These are phyloP conservation scores for Thymelicus acteon DNA, from an alignment of 2,888 invertebrate species.

Conservation along the genomic window DNA sequence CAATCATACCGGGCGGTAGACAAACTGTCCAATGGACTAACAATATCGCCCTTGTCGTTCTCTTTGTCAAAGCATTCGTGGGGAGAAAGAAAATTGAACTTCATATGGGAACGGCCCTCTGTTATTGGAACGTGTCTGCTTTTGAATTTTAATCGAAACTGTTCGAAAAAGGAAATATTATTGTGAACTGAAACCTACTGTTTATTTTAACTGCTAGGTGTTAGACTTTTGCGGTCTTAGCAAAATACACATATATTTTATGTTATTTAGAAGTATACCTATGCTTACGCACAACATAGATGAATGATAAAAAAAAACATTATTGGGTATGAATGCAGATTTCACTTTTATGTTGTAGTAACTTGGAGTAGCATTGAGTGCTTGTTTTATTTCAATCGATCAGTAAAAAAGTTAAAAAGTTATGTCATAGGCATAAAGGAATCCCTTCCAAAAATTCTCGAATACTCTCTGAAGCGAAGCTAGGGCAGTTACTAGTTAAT, in stretches of 20 bases:
- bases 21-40: constrained; percentile 37
- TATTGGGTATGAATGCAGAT: no score
- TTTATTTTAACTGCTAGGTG: constrained; percentile 22
- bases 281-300: background rate
- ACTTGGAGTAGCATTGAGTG: no score
- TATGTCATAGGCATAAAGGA: no score
- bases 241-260: background rate
- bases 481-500: background rate
- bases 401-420: no score
- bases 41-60: constrained; percentile 36
- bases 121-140: constrained; percentile 38
- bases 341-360: no score
- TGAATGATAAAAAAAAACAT: background rate
- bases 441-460: no score
- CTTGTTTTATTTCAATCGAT: no score
- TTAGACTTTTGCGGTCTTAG: constrained; percentile 7
- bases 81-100: constrained; percentile 38
- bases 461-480: no score
- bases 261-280: background rate
- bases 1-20: constrained; percentile 57
- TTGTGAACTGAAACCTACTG: constrained; percentile 27
- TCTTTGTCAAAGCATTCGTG: constrained; percentile 37
- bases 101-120: constrained; percentile 34
- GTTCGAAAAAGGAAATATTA: constrained; percentile 35
- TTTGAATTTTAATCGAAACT: constrained; percentile 38